These are phyloP conservation scores for Rhynchomys soricoides DNA, from an alignment of 2,113 vertebrate genomes.

Conservation along the genomic window DNA sequence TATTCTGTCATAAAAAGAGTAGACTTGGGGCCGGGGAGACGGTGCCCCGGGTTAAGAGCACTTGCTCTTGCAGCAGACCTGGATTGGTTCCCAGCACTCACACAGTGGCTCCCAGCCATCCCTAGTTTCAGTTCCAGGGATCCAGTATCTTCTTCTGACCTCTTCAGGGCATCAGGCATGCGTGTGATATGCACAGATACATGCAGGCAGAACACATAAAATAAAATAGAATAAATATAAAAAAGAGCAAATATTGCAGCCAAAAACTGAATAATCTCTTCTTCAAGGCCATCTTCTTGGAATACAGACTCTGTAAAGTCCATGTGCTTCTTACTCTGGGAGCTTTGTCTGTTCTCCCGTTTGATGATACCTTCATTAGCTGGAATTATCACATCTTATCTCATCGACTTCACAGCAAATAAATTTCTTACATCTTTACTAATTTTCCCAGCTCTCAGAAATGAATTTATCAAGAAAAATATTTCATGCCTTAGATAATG, in stretches of 20 bases:
- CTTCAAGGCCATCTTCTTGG: not conserved
- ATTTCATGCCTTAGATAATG: conserved; percentile 66
- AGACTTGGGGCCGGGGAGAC: not conserved
- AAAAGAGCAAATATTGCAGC: not conserved
- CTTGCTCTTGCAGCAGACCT: not conserved
- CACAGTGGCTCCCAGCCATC: not conserved
- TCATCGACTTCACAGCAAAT: conserved; percentile 62
- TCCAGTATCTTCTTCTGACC: not conserved
- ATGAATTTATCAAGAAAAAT: conserved; percentile 64
- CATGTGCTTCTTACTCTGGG: fast-evolving
- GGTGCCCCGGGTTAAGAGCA: not conserved
- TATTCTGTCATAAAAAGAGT: not conserved
- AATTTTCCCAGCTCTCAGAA: conserved; percentile 74
- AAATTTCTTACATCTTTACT: conserved; percentile 66
- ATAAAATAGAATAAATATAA: no score
- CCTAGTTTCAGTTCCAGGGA: not conserved
- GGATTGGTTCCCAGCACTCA: not conserved
- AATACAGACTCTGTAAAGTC: not conserved
- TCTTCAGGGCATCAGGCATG: not conserved
- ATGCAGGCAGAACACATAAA: not conserved
- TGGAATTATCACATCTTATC: conserved; percentile 68
- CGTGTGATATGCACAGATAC: not conserved
- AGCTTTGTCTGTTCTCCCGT: not conserved
- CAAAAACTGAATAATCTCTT: not conserved
- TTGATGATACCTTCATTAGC: conserved; percentile 72